Conservation (phyloP, 1,140 invertebrate species). For the Potamilus streckersoni region DNA sequence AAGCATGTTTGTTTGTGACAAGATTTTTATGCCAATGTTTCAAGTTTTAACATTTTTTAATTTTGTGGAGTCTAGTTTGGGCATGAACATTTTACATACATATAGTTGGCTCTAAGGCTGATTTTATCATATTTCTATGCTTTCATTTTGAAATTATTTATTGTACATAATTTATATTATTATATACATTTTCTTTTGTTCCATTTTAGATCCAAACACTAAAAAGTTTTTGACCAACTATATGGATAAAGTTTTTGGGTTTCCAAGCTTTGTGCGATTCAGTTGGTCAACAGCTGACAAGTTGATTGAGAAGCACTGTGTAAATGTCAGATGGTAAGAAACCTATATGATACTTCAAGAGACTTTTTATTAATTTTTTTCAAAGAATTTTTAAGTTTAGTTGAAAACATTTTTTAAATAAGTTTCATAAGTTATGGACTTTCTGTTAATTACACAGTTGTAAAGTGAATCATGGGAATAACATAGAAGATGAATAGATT, state of each 20-base stretch:
- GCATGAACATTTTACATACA: too few species aligned
- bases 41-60: too few species aligned
- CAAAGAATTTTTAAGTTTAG: background rate
- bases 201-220: constrained; percentile 87
- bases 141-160: too few species aligned
- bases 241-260: constrained; percentile 95
- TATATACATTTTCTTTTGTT: constrained; percentile 4
- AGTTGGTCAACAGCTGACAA: constrained; percentile 96
- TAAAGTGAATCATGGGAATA: background rate
- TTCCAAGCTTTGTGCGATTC: constrained; percentile 93
- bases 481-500: background rate
- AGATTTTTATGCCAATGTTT: background rate
- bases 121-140: too few species aligned
- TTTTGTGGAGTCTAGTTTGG: too few species aligned
- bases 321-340: constrained; percentile 65
- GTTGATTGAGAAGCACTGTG: constrained; percentile 81
- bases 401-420: background rate
- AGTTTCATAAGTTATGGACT: background rate
- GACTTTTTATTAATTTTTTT: background rate
- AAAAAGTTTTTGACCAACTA: constrained; percentile 89
- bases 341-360: constrained; percentile 13
- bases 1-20: background rate
- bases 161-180: too few species aligned
- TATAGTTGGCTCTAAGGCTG: background rate
- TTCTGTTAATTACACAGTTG: background rate